Base-by-base conservation (phyloP, 2,113 vertebrate genomes). In the Merops nubicus region DNA sequence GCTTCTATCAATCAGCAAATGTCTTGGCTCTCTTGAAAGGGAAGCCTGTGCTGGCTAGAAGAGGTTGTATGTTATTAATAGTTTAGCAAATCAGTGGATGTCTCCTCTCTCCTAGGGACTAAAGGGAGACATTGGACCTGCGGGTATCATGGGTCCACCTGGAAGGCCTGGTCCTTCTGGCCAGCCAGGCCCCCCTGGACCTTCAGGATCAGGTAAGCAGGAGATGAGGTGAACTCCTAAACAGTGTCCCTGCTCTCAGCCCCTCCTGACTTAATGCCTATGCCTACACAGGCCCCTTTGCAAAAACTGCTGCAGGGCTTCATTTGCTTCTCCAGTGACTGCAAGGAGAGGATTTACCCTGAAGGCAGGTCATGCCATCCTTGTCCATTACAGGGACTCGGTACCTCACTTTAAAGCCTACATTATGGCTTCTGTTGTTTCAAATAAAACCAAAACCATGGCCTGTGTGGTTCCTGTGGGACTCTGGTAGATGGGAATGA, bases 121-220 rank as follows among this genome's bases (percentile, higher is more conserved):
- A 72, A 99, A 99, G 96, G 99, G 99, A 91, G 99, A 99, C 59
- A 38, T 72, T 7, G 99, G 99, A 80, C 95, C 96, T 4, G 79
- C 95, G 0, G 99, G 99, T 89, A 86, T 98, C n/a, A 98, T 98
- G 95, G 99, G 99, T 93, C 99, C 99, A 22, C 97, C 98, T 43
- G 99, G 99, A 38, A 98, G 98, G 48, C 99, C 99, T 69, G 99
- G 99, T 62, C 86, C 98, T 81, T 97, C 98, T 67, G 99, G 99
- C 48, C 99, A 98, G 91, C 98, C 99, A 1, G 99, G 99, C 20
- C 99, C 97, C 65, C 99, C 99, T 45, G 99, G 99, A 87, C 95
- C 98, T 11, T 98, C 98, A 33, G 98, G 98, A 60, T 97, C 98
- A 98, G 99, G 99, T 99, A 97, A 98, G 97, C 45, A n/a, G 19